Evolutionary conservation across 2,888 invertebrate genomes (phyloP), one percentile per base, ranked within the genome.

Genomic region (Pseudococcus viburni): DNA sequence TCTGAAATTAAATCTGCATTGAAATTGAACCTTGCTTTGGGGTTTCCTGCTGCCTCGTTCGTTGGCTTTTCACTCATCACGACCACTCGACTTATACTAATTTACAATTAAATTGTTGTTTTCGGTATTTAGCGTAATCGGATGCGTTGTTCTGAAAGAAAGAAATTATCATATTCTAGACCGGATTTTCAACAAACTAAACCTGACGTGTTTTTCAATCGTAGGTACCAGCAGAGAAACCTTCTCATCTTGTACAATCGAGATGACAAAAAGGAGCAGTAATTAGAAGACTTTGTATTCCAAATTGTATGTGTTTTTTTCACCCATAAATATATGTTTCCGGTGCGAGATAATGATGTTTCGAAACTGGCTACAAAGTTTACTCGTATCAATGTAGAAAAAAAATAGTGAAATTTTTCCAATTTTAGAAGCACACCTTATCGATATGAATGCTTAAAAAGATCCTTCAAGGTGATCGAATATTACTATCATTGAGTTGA

Each of bases 281-380:
- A 73, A 73, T 73, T 73, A 73, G 68, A 73, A 73, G 68, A 73
- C 68, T 73, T 73, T 33, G 68, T 73, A 19, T 59, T 59, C 59
- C 11, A 19, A 19, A 59, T 59, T 59, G 59, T 59, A 19, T 19
- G 19, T 59, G 0, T 59, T 59, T 59, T n/a, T 33, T 33, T 33
- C 26, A 3, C 26, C 19, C 59, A 59, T 19, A 59, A 59, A 59
- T 59, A 19, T 59, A 19, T 19, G 46, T 51, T 19, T 59, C 19
- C 59, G 59, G 59, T 19, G 19, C 7, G 6, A 59, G 59, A 59
- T 59, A 19, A 55, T 17, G 17, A 19, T 59, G 9, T 59, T 59
- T 59, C 19, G 59, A 59, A 59, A 59, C 59, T 59, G n/a, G 59
- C 55, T 46, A 5, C 2, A 11, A 55, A 55, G 55, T 55, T 55